These are phyloP conservation scores for Zaprionus africanus DNA, from an alignment of 1,140 invertebrate species.

Conservation along the genomic window DNA sequence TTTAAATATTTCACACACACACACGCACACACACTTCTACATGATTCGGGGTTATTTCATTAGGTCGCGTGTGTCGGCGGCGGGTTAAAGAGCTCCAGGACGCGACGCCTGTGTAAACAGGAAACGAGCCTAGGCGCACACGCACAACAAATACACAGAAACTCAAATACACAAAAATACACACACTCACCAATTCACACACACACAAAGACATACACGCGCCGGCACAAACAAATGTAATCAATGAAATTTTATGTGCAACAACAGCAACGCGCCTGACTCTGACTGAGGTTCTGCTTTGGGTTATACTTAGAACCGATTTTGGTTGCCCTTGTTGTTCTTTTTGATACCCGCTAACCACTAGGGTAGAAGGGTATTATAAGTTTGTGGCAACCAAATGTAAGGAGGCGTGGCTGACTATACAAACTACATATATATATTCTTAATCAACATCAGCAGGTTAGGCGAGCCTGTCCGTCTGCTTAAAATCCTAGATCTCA, in stretches of 20 bases:
- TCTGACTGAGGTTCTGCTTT: slow-evolving; percentile 20
- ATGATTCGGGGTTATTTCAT: slow-evolving; percentile 66
- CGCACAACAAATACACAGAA: slow-evolving; percentile 1
- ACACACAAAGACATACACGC: slow-evolving; percentile 13
- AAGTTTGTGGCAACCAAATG: no score
- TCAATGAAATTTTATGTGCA: slow-evolving; percentile 83
- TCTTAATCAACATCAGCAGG: no score
- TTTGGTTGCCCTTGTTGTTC: slow-evolving; percentile 19
- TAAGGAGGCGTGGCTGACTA: no score
- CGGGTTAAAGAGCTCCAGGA: slow-evolving; percentile 49
- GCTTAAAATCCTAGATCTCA: no score
- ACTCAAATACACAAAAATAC: no score
- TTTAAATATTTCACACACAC: slow-evolving; percentile 71
- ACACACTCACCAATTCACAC: slow-evolving; percentile 5
- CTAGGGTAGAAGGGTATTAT: no score
- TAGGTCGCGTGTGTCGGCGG: slow-evolving; percentile 35
- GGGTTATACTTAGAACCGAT: slow-evolving; percentile 50
- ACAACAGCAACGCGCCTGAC: slow-evolving; percentile 73
- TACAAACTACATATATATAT: no score
- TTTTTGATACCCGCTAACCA: no score
- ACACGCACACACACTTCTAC: slow-evolving; percentile 17
- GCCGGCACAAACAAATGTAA: slow-evolving; percentile 77
- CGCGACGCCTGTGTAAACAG: slow-evolving; percentile 70
- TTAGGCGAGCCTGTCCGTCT: no score
- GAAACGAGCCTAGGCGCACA: slow-evolving; percentile 65